Conservation (phyloP, 2,113 vertebrate species). For the Corythornis madagascariensis region DNA sequence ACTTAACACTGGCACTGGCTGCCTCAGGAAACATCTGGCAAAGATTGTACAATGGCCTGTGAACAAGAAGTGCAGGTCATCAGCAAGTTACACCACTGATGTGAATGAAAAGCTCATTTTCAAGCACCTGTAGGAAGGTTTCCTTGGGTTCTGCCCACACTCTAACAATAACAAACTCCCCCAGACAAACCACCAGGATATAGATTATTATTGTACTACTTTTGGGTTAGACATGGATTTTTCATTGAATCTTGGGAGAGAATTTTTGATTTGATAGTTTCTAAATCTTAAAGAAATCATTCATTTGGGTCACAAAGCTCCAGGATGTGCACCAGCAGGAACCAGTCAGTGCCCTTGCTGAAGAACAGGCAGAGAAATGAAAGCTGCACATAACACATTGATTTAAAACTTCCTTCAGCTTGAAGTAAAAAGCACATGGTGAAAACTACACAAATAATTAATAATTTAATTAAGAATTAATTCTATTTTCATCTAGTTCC, state of each 20-base stretch:
- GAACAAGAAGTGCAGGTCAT: slow-evolving; percentile 38
- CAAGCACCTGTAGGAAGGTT: not conserved
- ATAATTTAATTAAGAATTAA: not conserved
- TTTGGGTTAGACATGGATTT: not conserved
- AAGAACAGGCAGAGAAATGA: not conserved
- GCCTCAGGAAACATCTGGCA: slow-evolving; percentile 91
- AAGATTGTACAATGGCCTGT: slow-evolving; percentile 85
- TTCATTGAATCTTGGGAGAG: not conserved
- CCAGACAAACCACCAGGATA: not conserved
- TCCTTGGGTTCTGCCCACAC: not conserved
- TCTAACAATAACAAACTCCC: not conserved
- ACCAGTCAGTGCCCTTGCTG: not conserved
- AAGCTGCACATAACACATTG: not conserved
- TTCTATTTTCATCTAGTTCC: not conserved
- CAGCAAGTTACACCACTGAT: not conserved
- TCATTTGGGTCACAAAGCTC: not conserved
- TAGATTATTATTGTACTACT: not conserved
- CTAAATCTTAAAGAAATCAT: not conserved
- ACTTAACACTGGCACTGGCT: slow-evolving; percentile 78
- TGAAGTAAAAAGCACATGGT: not conserved
- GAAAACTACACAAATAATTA: not conserved
- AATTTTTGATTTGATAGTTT: not conserved
- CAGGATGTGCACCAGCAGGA: not conserved
- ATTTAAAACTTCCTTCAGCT: not conserved
- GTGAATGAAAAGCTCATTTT: not conserved